Percentiles rank a stretch among this genome's conserved stretches.
Evolutionary conservation across 2,113 vertebrate genomes (phyloP).

Genomic region (Panurus biarmicus): DNA sequence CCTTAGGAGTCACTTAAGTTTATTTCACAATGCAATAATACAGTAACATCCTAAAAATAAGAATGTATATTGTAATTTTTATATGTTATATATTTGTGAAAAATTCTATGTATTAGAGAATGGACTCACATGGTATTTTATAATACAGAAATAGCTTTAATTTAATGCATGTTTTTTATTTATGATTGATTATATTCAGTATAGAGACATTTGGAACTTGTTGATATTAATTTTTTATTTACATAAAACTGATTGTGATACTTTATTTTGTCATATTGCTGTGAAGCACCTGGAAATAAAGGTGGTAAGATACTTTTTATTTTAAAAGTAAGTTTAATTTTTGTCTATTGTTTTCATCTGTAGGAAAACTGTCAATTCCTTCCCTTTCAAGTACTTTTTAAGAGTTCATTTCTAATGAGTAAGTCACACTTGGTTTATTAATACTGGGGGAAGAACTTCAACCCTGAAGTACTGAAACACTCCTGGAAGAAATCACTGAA

Average conservation of each 20-base stretch:
- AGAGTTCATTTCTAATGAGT: background rate
- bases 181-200: background rate
- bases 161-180: background rate
- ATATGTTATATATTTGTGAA: background rate
- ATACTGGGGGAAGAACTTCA: background rate
- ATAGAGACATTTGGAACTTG: background rate
- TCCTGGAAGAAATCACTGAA: background rate
- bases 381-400: background rate
- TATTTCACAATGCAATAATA: background rate
- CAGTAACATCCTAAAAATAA: background rate
- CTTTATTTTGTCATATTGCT: background rate
- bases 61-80: background rate
- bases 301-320: background rate
- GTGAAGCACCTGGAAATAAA: conserved; percentile 38
- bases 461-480: background rate
- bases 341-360: background rate
- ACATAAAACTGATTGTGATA: background rate
- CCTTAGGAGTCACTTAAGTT: background rate
- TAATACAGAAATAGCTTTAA: background rate
- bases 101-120: background rate
- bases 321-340: background rate
- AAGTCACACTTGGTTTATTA: background rate
- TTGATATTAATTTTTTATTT: background rate
- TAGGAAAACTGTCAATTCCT: background rate
- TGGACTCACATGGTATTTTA: background rate